phyloP scores from a whole-genome alignment of 2,113 vertebrate species.

The Hypanus sabinus region DNA sequence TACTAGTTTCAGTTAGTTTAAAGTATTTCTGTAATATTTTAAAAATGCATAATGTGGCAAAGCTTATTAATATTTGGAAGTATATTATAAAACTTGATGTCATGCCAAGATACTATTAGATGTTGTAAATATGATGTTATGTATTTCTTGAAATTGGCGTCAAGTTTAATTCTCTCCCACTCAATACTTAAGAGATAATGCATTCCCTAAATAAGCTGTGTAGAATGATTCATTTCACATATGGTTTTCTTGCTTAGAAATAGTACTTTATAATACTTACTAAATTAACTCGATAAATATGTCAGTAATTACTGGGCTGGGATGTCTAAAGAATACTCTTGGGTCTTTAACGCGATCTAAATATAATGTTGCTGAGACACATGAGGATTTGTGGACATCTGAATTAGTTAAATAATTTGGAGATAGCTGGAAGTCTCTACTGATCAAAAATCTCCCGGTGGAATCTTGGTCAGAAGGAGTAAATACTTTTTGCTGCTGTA shows the following conservation, averaged over 20 bases:
- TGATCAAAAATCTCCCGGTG: neutral
- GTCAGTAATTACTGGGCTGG: slow-evolving; percentile 1
- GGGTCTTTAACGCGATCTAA: slow-evolving; percentile 8
- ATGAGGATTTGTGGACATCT: neutral
- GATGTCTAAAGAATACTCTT: neutral
- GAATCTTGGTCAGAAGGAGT: neutral
- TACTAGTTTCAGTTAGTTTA: neutral
- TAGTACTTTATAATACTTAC: neutral
- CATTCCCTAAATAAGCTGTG: neutral
- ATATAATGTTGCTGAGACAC: neutral
- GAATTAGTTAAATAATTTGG: slow-evolving; percentile 27
- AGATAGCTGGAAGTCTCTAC: neutral
- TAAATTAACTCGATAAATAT: neutral
- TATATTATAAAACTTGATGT: neutral
- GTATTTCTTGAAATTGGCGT: neutral
- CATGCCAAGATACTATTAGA: neutral
- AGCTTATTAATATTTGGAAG: neutral
- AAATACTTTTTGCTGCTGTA: neutral
- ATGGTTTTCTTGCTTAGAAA: neutral
- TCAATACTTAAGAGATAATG: neutral
- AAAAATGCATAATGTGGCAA: neutral
- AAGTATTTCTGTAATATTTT: neutral
- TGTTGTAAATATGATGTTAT: neutral
- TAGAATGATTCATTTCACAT: neutral
- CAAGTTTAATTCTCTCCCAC: neutral